Evolutionary conservation across 92 coral and sea anemone genomes (phyloP), one percentile per base, ranked within the genome.

Genomic region (Zoanthus gigantus): DNA sequence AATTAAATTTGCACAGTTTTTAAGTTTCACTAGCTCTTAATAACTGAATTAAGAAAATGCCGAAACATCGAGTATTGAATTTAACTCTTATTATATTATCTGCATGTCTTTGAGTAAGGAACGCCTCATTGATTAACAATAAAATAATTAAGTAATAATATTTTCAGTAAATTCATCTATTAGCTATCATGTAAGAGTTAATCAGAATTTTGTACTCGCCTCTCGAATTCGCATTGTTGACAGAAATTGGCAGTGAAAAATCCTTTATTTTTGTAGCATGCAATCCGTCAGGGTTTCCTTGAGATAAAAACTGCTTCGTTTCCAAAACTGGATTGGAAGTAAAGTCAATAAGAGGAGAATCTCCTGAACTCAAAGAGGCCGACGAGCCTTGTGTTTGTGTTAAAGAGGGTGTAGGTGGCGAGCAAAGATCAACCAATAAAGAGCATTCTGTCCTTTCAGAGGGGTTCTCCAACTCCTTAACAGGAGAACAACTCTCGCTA

Each of bases 361-460:
- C 42, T 31, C 63, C 82, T 15, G 18, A 30, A 65, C 56, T 67
- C 61, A 67, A 12, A 44, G 85, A 48, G 17, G 71, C 56, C 45
- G 68, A 60, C 28, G 45, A 81, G 57, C 57, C 60, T 46, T 81
- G 85, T 66, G 58, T 47, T 23, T 34, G 61, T 14, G 31, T 63
- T 44, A 73, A 66, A 65, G 23, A 28, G 3, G 23, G 30, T n/a
- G 17, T 29, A 18, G 60, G 58, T 17, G 60, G 74, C 37, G 85
- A 63, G 46, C 75, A 46, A 46, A 81, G 56, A 81, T 81, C 85
- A 46, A 66, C 85, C 13, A 81, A 44, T 44, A 81, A 31, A 6
- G 85, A 66, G 52, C 61, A 65, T 18, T 47, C 48, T 81, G 85
- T 81, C 76, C 85, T 81, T 37, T 66, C 85, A 18, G 76, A 81